Evolutionary conservation across 2,888 invertebrate genomes (phyloP).

Genomic region (Hirtodrosophila alboralis): DNA sequence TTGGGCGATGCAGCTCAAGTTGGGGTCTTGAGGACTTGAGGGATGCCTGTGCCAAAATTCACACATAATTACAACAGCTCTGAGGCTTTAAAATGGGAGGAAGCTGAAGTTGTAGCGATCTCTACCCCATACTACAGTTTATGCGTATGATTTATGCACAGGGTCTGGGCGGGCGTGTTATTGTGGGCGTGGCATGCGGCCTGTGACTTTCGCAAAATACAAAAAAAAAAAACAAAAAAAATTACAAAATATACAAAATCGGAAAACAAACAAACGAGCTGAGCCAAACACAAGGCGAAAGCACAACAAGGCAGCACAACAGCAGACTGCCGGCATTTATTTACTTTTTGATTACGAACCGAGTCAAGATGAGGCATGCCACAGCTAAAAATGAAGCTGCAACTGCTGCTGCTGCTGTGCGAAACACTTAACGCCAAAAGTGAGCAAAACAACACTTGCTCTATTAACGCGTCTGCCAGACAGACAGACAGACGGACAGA

Average conservation of each 20-base stretch:
- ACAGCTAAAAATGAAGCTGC: neutral
- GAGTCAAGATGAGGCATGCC: neutral
- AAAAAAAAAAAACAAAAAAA: constrained; percentile 39
- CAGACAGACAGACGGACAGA: too few species aligned
- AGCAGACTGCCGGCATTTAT: constrained; percentile 62
- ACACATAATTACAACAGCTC: constrained; percentile 70
- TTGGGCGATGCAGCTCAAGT: constrained; percentile 5
- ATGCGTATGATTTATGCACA: constrained; percentile 50
- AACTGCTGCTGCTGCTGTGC: constrained; percentile 62
- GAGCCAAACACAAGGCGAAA: constrained; percentile 66
- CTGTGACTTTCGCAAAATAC: constrained; percentile 60
- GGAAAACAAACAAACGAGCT: constrained; percentile 62
- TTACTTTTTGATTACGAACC: constrained; percentile 71
- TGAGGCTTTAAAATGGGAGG: constrained; percentile 11
- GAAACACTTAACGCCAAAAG: constrained; percentile 83
- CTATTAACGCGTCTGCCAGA: constrained; percentile 64
- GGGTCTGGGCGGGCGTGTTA: constrained; percentile 38
- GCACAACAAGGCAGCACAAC: constrained; percentile 28
- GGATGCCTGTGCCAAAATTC: constrained; percentile 63
- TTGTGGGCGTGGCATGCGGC: constrained; percentile 70
- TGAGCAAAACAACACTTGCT: constrained; percentile 83
- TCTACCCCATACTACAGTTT: constrained; percentile 18
- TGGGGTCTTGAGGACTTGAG: neutral
- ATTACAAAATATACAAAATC: constrained; percentile 32
- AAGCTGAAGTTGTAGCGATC: constrained; percentile 17